A percentile compares a stretch with the other conserved stretches of the same genome.
Conservation (phyloP, 1,140 invertebrate species). For the Drosophila teissieri region DNA sequence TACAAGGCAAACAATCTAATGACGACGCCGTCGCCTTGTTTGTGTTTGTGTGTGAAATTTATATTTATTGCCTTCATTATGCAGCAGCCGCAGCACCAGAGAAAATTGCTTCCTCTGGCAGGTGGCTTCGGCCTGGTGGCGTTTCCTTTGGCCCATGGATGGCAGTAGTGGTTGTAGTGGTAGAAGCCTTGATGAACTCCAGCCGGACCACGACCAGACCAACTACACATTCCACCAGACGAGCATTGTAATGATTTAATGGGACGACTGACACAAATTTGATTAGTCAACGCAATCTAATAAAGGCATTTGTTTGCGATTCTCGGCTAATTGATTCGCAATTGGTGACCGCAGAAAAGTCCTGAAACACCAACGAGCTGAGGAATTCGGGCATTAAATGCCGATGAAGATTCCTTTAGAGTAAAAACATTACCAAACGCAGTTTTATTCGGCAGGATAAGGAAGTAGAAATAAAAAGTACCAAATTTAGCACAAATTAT, state of each 20-base stretch:
- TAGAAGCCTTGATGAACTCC: conserved; percentile 18
- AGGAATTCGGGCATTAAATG: not conserved
- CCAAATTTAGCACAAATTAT: no score
- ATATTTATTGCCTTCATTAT: conserved; percentile 84
- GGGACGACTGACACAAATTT: conserved; percentile 49
- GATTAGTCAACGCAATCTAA: conserved; percentile 50
- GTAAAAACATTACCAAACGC: no score
- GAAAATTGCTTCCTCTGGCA: conserved; percentile 52
- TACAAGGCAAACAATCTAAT: conserved; percentile 83
- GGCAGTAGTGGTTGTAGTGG: not conserved
- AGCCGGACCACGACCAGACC: conserved; percentile 19
- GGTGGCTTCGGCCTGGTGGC: conserved; percentile 27
- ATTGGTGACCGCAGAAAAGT: not conserved
- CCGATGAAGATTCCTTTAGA: not conserved
- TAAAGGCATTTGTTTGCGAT: conserved; percentile 27
- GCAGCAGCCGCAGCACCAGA: conserved; percentile 59
- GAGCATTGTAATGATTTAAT: conserved; percentile 61
- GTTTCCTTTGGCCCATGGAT: not conserved
- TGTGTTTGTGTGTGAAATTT: conserved; percentile 77
- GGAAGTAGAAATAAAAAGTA: no score
- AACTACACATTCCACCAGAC: conserved; percentile 7
- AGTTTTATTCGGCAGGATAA: not conserved
- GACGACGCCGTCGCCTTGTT: conserved; percentile 63
- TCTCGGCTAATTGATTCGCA: conserved; percentile 17
- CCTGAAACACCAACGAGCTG: not conserved